Conservation (phyloP, 2,888 invertebrate genomes). For the Synergus laeviventris region DNA sequence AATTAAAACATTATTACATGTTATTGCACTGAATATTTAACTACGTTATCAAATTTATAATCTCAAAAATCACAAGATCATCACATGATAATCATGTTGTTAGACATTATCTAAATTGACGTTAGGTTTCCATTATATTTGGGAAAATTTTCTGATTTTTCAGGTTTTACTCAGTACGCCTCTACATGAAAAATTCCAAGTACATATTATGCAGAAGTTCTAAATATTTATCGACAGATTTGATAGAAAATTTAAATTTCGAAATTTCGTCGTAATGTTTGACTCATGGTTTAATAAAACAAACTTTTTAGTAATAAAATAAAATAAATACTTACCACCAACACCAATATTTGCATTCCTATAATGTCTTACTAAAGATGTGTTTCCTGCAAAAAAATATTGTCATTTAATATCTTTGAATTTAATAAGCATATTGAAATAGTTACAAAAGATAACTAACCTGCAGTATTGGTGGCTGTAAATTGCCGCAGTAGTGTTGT, state of each 20-base stretch:
- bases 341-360: neutral
- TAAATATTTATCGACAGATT: neutral
- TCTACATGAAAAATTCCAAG: neutral
- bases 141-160: neutral
- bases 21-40: no score
- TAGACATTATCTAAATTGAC: no score
- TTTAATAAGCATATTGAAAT: neutral
- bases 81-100: no score
- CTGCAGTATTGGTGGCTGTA: neutral
- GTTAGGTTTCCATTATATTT: no score
- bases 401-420: neutral
- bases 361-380: neutral
- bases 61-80: no score
- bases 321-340: constrained; percentile 8
- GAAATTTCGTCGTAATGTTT: no score
- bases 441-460: neutral
- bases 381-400: constrained; percentile 13
- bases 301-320: no score
- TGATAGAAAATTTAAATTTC: no score
- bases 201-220: neutral
- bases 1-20: no score
- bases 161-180: neutral
- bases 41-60: no score
- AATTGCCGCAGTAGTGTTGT: neutral
- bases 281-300: no score